These are phyloP conservation scores for Peromyscus nudipes DNA, from an alignment of 2,797 vertebrate species.

Conservation along the genomic window DNA sequence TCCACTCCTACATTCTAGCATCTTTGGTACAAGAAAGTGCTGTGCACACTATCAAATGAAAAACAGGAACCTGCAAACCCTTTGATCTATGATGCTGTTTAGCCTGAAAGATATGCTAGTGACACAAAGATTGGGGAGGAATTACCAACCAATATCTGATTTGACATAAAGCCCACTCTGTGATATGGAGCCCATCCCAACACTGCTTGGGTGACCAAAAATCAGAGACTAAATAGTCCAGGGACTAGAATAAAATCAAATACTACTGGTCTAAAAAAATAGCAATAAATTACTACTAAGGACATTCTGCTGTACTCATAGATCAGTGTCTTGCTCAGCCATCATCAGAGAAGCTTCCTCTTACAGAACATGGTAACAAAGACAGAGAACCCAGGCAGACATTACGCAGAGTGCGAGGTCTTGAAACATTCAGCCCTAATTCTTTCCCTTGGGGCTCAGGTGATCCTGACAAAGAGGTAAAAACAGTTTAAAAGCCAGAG, in stretches of 20 bases:
- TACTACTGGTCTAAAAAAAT: background rate
- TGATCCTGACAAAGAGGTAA: background rate
- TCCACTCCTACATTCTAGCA: background rate
- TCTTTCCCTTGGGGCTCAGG: background rate
- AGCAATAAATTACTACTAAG: background rate
- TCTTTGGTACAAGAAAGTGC: background rate
- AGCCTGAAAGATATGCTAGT: background rate
- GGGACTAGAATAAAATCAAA: background rate
- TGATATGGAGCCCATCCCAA: too few relatives aligned
- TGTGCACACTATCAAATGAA: background rate
- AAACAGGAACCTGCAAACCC: background rate
- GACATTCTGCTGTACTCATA: background rate
- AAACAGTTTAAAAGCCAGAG: background rate
- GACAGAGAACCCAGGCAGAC: background rate
- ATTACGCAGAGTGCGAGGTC: background rate
- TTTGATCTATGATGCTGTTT: too few relatives aligned
- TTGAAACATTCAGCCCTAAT: background rate
- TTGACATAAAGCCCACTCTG: too few relatives aligned
- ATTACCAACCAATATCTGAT: background rate
- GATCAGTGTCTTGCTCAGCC: background rate
- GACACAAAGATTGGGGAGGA: too few relatives aligned
- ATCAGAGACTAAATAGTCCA: background rate
- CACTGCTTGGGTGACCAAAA: background rate
- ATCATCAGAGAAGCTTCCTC: background rate
- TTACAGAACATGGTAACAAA: background rate